Conservation (phyloP, 2,797 vertebrate genomes). For the Heliangelus exortis region DNA sequence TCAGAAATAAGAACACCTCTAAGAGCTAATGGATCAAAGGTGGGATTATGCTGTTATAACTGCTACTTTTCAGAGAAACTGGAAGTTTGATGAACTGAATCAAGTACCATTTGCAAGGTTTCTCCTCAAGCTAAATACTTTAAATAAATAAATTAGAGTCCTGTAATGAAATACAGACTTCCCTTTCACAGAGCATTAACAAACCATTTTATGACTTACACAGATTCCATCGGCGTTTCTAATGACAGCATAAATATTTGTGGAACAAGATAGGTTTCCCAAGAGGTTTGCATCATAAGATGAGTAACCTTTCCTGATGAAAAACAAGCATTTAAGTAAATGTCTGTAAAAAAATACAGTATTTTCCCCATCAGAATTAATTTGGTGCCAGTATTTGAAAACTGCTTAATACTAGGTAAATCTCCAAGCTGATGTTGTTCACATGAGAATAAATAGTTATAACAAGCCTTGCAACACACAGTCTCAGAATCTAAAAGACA, state of each 20-base stretch:
- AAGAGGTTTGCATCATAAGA: not conserved
- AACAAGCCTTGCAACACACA: not conserved
- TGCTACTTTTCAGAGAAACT: not conserved
- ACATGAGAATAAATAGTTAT: not conserved
- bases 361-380: not conserved
- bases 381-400: not conserved
- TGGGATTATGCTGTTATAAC: not conserved
- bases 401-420: not conserved
- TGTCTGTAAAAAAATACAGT: not conserved
- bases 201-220: slow-evolving; percentile 69
- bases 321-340: not conserved
- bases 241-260: slow-evolving; percentile 70
- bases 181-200: slow-evolving; percentile 53
- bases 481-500: not conserved
- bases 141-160: not conserved
- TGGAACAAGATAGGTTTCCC: slow-evolving; percentile 58
- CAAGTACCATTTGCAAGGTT: not conserved
- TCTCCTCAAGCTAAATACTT: not conserved
- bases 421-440: not conserved
- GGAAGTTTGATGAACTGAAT: not conserved
- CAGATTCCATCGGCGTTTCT: slow-evolving; percentile 64
- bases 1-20: not conserved
- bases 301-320: not conserved
- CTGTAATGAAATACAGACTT: slow-evolving; percentile 61
- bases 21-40: not conserved